phyloP scores from a whole-genome alignment of 2,888 invertebrate species.

The Lepidocyrtinus sp. region DNA sequence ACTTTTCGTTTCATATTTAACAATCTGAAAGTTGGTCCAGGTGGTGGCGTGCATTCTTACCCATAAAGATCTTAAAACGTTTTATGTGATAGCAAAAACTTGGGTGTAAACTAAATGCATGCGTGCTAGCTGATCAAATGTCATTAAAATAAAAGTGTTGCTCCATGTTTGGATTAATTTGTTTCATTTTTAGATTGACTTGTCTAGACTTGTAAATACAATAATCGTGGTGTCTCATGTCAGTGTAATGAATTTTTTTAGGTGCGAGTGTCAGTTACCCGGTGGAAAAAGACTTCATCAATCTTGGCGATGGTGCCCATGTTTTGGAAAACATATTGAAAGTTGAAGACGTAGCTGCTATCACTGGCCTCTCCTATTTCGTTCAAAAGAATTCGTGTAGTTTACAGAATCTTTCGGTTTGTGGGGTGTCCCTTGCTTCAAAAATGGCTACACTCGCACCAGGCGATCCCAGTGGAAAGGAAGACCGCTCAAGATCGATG shows the following conservation, averaged over 20 bases:
- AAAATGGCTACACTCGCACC: constrained; percentile 53
- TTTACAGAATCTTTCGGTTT: constrained; percentile 46
- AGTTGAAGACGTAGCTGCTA: constrained; percentile 32
- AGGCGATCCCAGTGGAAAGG: constrained; percentile 38
- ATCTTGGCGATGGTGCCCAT: constrained; percentile 23
- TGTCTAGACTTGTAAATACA: too few relatives aligned
- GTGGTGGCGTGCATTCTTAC: too few relatives aligned
- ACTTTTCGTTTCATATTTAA: too few relatives aligned
- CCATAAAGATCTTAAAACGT: too few relatives aligned
- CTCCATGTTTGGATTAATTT: too few relatives aligned
- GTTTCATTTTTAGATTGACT: too few relatives aligned
- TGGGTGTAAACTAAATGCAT: too few relatives aligned
- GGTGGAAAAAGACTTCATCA: constrained; percentile 17
- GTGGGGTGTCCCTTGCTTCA: constrained; percentile 10
- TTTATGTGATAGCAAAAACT: too few relatives aligned
- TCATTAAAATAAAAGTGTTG: too few relatives aligned
- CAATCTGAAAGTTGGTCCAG: too few relatives aligned
- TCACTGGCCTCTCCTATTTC: constrained; percentile 6
- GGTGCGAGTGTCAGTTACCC: constrained; percentile 57
- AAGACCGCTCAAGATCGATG: constrained; percentile 84
- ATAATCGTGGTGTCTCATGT: too few relatives aligned
- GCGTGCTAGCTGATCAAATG: too few relatives aligned
- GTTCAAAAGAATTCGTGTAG: constrained; percentile 49
- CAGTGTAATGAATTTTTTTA: constrained; percentile 28
- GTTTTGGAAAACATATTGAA: constrained; percentile 39